Percentiles rank a stretch among this genome's conserved stretches.
Evolutionary conservation across 2,888 invertebrate species (phyloP).

Genomic region (Meloe dianella): DNA sequence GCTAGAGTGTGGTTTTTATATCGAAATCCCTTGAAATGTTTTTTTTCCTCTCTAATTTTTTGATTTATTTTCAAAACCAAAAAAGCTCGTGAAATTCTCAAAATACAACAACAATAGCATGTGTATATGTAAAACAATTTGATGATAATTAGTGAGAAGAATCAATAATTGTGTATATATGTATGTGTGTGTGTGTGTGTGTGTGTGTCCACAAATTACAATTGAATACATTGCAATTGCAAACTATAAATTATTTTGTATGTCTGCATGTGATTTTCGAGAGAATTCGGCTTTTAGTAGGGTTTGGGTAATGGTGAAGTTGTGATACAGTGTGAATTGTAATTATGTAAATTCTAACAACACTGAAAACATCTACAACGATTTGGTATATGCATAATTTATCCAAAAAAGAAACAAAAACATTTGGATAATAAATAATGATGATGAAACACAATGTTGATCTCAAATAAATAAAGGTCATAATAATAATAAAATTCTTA

Average conservation of each 20-base stretch:
- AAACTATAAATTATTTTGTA: constrained; percentile 3
- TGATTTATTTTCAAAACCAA: too few relatives aligned
- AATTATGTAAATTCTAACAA: constrained; percentile 2
- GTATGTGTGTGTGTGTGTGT: background rate
- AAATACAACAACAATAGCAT: background rate
- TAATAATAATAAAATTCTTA: background rate
- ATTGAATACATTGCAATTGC: constrained; percentile 2
- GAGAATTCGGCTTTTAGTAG: background rate
- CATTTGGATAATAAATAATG: background rate
- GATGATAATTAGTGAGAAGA: background rate
- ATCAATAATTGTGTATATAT: background rate
- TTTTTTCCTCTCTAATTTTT: background rate
- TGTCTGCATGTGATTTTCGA: constrained; percentile 3
- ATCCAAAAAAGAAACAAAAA: background rate
- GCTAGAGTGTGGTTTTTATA: background rate
- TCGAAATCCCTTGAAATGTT: background rate
- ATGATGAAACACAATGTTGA: background rate
- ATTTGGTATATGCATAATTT: constrained; percentile 2
- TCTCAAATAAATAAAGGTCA: background rate
- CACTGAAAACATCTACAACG: background rate
- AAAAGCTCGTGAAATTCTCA: too few relatives aligned
- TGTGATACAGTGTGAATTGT: background rate
- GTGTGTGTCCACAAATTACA: background rate
- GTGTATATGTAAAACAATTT: background rate
- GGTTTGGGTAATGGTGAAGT: background rate